Base-by-base conservation (phyloP, 2,113 vertebrate species). In the Pungitius pungitius region DNA sequence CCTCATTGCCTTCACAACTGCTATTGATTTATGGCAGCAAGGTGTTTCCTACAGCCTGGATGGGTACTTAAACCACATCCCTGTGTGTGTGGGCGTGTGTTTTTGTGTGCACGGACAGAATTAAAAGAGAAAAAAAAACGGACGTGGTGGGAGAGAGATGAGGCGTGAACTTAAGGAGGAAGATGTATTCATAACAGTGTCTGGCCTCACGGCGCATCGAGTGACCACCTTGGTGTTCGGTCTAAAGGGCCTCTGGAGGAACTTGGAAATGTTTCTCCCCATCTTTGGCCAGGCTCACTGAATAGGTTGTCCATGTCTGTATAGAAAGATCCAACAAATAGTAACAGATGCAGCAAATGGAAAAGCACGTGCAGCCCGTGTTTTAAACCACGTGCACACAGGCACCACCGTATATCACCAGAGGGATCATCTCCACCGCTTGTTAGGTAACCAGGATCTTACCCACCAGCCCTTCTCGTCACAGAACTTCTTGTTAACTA, bases 1-100 rank as follows among this genome's bases (percentile, higher is more conserved):
- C 85, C 82, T 86, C 87, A 88, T 90, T 84, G 68, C 75, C 70
- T 78, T 72, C 62, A 65, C 66, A 89, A 89, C 78, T 70, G 74
- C 68, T 73, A 75, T 80, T 90, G 87, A 89, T 88, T 85, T 78
- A 88, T 86, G 69, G 62, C 65, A 54, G 69, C 71, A 57, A 22
- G 74, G 69, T 67, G 73, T 85, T 79, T 82, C 65, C 73, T 63
- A 45, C 68, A 57, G 64, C 43, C 43, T 58, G 70, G 79, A 65
- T 68, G 45, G 67, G 74, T 62, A 76, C 52, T 76, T 78, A 60
- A 73, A 73, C 73, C 40, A 37, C 47, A 49, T 58, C 30, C 11
- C 8, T 54, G 8, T 73, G 27, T 59, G 43, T 26, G 58, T 58
- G 18, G 64, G 8, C 55, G 27, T 75, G 24, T 20, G 45, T 17